Conservation (phyloP, 2,888 invertebrate species). For the Chalcis sispes region DNA sequence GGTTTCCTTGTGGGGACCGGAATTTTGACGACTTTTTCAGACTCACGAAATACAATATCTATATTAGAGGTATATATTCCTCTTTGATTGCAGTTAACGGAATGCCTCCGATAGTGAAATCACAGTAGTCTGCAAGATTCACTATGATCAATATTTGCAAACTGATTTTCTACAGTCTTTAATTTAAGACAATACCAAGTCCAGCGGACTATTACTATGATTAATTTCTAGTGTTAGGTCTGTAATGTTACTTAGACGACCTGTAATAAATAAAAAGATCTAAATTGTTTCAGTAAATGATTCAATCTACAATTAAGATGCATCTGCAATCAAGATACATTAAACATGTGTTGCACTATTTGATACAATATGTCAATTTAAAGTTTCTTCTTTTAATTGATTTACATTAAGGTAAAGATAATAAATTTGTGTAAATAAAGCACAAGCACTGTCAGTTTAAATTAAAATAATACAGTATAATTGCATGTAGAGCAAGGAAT, state of each 20-base stretch:
- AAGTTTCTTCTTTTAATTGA: too few relatives aligned
- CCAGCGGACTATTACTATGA: constrained; percentile 10
- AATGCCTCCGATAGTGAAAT: constrained; percentile 32
- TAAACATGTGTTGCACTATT: too few relatives aligned
- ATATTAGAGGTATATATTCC: constrained; percentile 44
- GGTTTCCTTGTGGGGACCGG: constrained; percentile 90
- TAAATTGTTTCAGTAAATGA: too few relatives aligned
- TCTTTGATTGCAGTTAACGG: constrained; percentile 30
- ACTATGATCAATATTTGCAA: neutral
- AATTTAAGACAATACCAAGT: constrained; percentile 26
- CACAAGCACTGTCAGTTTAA: too few relatives aligned
- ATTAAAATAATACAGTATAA: too few relatives aligned
- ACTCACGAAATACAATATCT: constrained; percentile 58
- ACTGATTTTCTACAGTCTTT: neutral
- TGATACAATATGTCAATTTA: too few relatives aligned
- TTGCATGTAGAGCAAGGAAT: too few relatives aligned
- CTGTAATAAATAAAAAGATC: constrained; percentile 30
- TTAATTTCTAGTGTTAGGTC: constrained; percentile 1
- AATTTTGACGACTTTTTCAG: constrained; percentile 82
- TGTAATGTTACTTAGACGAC: constrained; percentile 5
- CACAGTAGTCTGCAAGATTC: constrained; percentile 7
- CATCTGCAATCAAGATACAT: too few relatives aligned
- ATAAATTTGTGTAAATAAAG: too few relatives aligned
- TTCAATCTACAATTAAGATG: too few relatives aligned
- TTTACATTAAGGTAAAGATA: too few relatives aligned